Evolutionary conservation across 2,888 invertebrate species (phyloP).

Genomic region (Caenorhabditis auriculariae): DNA sequence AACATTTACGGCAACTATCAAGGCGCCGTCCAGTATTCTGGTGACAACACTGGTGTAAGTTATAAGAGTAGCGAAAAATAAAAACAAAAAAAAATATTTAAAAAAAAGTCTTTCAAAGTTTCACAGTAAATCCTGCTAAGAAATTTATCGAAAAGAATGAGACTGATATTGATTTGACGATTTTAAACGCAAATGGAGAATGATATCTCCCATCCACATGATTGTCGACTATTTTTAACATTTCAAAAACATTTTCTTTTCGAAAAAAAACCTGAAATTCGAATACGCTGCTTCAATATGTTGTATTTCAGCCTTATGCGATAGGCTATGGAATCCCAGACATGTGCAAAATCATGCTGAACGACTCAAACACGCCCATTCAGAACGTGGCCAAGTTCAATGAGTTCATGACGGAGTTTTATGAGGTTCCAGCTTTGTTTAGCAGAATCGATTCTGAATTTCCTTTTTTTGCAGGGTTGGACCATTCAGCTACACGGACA

Average conservation of each 20-base stretch:
- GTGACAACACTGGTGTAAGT: slow-evolving; percentile 77
- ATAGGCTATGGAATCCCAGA: slow-evolving; percentile 76
- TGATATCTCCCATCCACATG: no score
- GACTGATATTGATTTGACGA: no score
- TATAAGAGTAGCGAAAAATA: not conserved
- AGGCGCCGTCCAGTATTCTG: slow-evolving; percentile 89
- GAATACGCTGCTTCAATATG: not conserved
- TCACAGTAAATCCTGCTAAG: no score
- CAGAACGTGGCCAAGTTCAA: slow-evolving; percentile 30
- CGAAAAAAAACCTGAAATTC: no score
- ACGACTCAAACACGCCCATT: slow-evolving; percentile 27
- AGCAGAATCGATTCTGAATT: not conserved
- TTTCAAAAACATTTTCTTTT: no score
- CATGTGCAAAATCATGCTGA: slow-evolving; percentile 76
- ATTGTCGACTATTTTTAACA: no score
- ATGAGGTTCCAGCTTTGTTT: no score
- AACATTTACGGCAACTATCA: slow-evolving; percentile 82
- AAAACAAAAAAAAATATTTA: not conserved
- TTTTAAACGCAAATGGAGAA: no score
- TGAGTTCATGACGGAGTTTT: slow-evolving; percentile 67
- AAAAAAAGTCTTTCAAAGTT: not conserved
- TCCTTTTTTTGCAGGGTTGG: no score
- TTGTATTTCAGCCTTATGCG: slow-evolving; percentile 10
- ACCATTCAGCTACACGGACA: slow-evolving; percentile 19
- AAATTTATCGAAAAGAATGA: no score